These are phyloP conservation scores for Acanthaster planci DNA, from an alignment of 35 echinoderm and acorn worm genomes.

Conservation along the genomic window DNA sequence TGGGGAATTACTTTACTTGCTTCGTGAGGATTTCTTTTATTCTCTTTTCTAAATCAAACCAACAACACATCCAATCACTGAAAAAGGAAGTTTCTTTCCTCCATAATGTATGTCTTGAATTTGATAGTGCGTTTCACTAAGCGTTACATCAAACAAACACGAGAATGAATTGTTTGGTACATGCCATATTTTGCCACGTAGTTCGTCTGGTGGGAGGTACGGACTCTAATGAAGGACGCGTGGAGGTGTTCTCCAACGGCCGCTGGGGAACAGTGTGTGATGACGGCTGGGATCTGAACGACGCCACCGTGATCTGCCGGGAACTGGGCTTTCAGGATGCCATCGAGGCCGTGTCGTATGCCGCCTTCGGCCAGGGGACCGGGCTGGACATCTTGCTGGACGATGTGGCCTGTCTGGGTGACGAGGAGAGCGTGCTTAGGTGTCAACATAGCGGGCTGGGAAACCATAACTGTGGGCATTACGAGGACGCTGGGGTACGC, in stretches of 20 bases:
- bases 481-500: constrained; percentile 48
- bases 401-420: constrained; percentile 48
- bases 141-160: no score
- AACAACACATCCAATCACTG: no score
- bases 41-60: no score
- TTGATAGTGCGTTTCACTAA: no score
- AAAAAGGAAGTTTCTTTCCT: no score
- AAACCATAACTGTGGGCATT: constrained; percentile 61
- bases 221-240: constrained; percentile 22
- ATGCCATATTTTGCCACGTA: no score
- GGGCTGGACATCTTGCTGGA: constrained; percentile 52
- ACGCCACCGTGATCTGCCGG: constrained; percentile 25
- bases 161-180: no score
- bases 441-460: constrained; percentile 46
- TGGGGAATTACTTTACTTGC: no score
- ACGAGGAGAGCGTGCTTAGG: neutral
- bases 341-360: neutral
- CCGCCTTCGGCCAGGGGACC: constrained; percentile 40
- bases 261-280: constrained; percentile 50
- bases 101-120: no score
- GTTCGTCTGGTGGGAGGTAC: constrained; percentile 42
- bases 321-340: constrained; percentile 34
- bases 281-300: constrained; percentile 7
- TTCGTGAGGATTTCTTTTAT: no score
- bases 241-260: constrained; percentile 16